These are phyloP conservation scores for Chromobotia macracanthus DNA, from an alignment of 2,797 vertebrate species.

Conservation along the genomic window DNA sequence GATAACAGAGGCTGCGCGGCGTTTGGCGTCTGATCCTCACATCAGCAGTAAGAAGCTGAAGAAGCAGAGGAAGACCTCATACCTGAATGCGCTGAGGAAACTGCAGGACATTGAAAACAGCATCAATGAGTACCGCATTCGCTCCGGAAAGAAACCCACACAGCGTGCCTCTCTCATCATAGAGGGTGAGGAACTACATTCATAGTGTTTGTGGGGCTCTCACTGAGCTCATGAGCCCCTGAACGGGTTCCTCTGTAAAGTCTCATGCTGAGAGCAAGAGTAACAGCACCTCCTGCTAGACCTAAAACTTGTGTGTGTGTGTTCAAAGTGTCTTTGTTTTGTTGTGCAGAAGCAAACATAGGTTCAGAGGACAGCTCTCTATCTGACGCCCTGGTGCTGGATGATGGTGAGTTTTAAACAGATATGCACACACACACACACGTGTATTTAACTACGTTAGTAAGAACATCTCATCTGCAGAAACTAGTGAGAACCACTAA, in stretches of 20 bases:
- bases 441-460: background rate
- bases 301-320: slow-evolving; percentile 49
- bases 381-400: slow-evolving; percentile 94
- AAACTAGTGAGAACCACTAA: too few species aligned
- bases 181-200: slow-evolving; percentile 79
- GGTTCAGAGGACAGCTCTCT: slow-evolving; percentile 97
- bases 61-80: slow-evolving; percentile 97
- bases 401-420: slow-evolving; percentile 85
- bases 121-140: slow-evolving; percentile 94
- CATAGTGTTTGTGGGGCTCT: background rate
- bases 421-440: background rate
- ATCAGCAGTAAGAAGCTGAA: slow-evolving; percentile 97
- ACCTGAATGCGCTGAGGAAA: slow-evolving; percentile 96
- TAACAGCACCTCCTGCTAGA: slow-evolving; percentile 25
- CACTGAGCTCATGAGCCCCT: slow-evolving; percentile 13
- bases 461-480: too few species aligned
- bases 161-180: slow-evolving; percentile 97
- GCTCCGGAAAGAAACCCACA: slow-evolving; percentile 96
- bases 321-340: slow-evolving; percentile 41
- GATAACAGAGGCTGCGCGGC: slow-evolving; percentile 96
- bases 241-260: slow-evolving; percentile 43
- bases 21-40: slow-evolving; percentile 92
- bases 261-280: slow-evolving; percentile 48
- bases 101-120: slow-evolving; percentile 98
- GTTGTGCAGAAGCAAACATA: slow-evolving; percentile 91